phyloP scores from a whole-genome alignment of 2,113 vertebrate species.

The Corythoichthys haematopterus region DNA sequence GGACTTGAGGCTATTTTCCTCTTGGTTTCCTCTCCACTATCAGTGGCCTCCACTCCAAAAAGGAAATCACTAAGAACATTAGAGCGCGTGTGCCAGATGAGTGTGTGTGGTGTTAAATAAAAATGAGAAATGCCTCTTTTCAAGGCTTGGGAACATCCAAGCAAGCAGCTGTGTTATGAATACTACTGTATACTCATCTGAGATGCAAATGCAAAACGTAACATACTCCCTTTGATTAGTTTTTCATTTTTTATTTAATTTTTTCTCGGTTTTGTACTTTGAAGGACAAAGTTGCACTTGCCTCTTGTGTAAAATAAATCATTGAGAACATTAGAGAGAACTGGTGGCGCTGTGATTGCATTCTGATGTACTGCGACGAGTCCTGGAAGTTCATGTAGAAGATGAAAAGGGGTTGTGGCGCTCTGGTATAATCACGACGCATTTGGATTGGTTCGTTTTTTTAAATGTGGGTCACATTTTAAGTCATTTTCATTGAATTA shows the following conservation, averaged over 20 bases:
- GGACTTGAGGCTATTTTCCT: constrained; percentile 36
- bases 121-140: constrained; percentile 18
- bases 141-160: constrained; percentile 3
- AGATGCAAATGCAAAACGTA: background rate
- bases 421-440: background rate
- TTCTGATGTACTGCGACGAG: background rate
- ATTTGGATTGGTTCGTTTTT: background rate
- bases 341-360: background rate
- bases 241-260: background rate
- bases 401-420: background rate
- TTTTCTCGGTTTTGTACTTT: background rate
- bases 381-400: background rate
- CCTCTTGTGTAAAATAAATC: background rate
- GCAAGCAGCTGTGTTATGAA: constrained; percentile 4
- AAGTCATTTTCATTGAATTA: too few relatives aligned
- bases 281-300: background rate
- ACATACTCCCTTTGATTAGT: background rate
- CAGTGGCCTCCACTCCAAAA: constrained; percentile 29
- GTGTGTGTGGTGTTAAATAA: constrained; percentile 8
- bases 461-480: background rate
- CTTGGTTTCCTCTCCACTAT: constrained; percentile 41
- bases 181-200: background rate
- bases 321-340: background rate
- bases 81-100: background rate
- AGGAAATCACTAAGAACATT: constrained; percentile 24